Base-by-base conservation (phyloP, 2,113 vertebrate species). In the Lutjanus erythropterus region DNA sequence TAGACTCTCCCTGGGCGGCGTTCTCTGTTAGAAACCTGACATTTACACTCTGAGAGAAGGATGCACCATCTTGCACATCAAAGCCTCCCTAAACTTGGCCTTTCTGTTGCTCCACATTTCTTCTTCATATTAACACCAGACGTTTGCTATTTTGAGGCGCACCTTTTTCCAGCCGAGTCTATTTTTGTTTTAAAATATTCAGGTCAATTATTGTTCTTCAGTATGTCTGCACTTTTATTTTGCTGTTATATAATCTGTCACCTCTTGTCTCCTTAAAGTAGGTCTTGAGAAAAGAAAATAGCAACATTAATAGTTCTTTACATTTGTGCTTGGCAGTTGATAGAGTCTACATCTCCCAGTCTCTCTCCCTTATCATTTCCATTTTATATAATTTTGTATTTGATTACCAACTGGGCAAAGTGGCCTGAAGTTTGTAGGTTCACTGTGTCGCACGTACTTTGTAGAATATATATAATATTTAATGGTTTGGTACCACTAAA, bases 21-120 rank as follows among this genome's bases (percentile, higher is more conserved):
- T 85, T 65, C 81, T 86, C 83, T 64, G 81, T 76, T 71, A 83
- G 85, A 86, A 87, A 90, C 85, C 81, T 92, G 89, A 87, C 92
- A 90, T 92, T 91, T 91, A 70, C 75, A 70, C 72, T 59, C 33
- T 49, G 35, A 78, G 35, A 78, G 77, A 80, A 68, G 60, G 80
- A 75, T 77, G 83, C 85, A 78, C 67, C 81, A 83, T 82, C 77
- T 83, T 89, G 67, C 81, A 86, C 68, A 85, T 90, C 68, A 88
- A 84, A 92, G 81, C 11, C 15, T 18, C 75, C 61, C 65, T 60
- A 55, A 71, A 70, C 29, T 64, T 58, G 25, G 46, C 55, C 31
- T 62, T 62, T 42, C 59, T 79, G 23, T 2, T 39, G 7, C 69
- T 49, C 19, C 29, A 62, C 12, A 37, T 64, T 44, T 53, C 41